phyloP scores from a whole-genome alignment of 2,113 vertebrate species.

The Trogon surrucura region DNA sequence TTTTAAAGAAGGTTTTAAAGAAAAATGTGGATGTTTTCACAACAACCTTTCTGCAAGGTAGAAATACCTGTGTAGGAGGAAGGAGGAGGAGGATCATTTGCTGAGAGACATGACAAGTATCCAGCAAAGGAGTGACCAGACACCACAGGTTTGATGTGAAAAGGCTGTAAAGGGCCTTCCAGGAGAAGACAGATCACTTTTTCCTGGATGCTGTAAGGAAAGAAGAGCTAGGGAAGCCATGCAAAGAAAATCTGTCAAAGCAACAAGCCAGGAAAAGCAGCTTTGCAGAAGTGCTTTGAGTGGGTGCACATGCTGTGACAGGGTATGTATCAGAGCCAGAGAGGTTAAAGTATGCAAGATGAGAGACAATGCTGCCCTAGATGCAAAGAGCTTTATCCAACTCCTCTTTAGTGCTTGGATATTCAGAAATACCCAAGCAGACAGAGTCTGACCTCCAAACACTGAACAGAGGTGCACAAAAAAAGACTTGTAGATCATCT shows the following conservation, averaged over 20 bases:
- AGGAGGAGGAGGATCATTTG: neutral
- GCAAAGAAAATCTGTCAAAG: neutral
- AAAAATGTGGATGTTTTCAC: neutral
- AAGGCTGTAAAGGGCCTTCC: neutral
- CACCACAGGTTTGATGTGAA: neutral
- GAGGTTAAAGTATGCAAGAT: neutral
- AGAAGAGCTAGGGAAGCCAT: neutral
- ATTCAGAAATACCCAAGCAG: neutral
- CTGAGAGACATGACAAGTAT: neutral
- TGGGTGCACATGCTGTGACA: neutral
- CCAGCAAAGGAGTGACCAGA: neutral
- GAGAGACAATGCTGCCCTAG: neutral
- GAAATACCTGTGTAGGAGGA: neutral
- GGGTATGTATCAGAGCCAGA: neutral
- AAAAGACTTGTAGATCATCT: neutral
- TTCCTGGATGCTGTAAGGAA: neutral
- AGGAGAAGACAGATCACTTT: neutral
- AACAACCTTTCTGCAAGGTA: neutral
- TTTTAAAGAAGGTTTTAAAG: neutral
- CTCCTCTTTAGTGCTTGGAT: neutral
- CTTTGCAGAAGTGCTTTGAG: neutral
- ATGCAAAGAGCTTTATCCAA: neutral
- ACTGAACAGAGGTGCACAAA: neutral
- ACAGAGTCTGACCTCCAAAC: neutral
- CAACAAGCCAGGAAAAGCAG: neutral